Evolutionary conservation across 2,113 vertebrate species (phyloP), one percentile per base, ranked within the genome.

Genomic region (Zeus faber): DNA sequence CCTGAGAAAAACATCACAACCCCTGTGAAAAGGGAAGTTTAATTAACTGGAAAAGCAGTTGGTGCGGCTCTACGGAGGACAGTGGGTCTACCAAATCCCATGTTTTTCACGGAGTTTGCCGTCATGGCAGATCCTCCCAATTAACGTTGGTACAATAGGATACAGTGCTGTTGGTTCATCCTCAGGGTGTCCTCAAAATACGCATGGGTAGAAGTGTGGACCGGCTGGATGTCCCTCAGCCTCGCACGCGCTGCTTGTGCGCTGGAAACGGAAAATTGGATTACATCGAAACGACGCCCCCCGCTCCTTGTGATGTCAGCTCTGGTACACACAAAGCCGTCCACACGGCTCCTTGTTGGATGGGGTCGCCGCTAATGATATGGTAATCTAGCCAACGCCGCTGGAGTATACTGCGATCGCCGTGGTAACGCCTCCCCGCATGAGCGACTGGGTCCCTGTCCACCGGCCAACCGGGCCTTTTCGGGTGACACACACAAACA

Each of bases 251-350:
- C 58, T 47, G 49, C 51, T 51, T 57, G 46, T 54, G 67, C 54
- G 55, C 53, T 64, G 44, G 69, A 77, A 70, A 85, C 77, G 62
- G 79, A 82, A 77, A 87, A 87, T 82, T 67, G 79, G 83, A 87
- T 83, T 83, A 84, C 82, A 78, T 77, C 46, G n/a, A 65, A 76
- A 74, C 44, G 13, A 58, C 40, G 63, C 65, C 77, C 79, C 58
- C 45, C 44, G 46, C 84, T 65, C 1, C 59, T 62, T 77, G 80
- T 56, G 74, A 72, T 69, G 77, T 76, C 73, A 65, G 48, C 25
- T 24, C 66, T 74, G 58, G 43, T 17, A 66, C 67, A 55, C 37
- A 39, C 35, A 64, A 52, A 72, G 33, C 14, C 49, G 54, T 40
- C 35, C 37, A 49, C 16, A 6, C 27, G 16, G 51, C 55, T 23